These are phyloP conservation scores for Saccopteryx bilineata DNA, from an alignment of 2,113 vertebrate genomes.

Conservation along the genomic window DNA sequence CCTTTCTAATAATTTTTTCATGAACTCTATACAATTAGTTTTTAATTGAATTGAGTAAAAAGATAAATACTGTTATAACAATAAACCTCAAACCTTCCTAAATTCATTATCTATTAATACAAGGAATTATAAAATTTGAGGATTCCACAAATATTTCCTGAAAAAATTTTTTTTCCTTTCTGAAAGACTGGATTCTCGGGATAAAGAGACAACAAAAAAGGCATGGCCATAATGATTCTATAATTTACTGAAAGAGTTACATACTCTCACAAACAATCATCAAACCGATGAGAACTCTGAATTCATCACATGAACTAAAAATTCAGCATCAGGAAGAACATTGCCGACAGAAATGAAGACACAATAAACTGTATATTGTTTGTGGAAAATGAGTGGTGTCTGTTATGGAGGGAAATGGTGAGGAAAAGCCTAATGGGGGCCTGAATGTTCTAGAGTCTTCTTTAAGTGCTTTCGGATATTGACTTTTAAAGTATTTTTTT, in stretches of 20 bases:
- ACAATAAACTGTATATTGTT: accelerated
- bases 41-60: slow-evolving; percentile 8
- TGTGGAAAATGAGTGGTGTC: not conserved
- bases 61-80: not conserved
- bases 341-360: not conserved
- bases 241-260: not conserved
- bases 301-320: no score
- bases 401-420: not conserved
- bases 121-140: not conserved
- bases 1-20: not conserved
- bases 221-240: not conserved
- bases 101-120: not conserved
- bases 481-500: not conserved
- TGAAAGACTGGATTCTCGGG: no score
- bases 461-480: no score
- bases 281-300: not conserved
- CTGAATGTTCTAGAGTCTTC: not conserved
- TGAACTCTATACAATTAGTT: not conserved
- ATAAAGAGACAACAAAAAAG: not conserved
- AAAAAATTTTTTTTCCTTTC: not conserved
- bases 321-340: no score
- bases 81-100: not conserved
- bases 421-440: not conserved
- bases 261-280: not conserved
- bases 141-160: not conserved